Percentiles rank a stretch among this genome's conserved stretches.
These are phyloP conservation scores for Leptinotarsa peninsularis DNA, from an alignment of 2,888 invertebrate genomes.

Conservation along the genomic window DNA sequence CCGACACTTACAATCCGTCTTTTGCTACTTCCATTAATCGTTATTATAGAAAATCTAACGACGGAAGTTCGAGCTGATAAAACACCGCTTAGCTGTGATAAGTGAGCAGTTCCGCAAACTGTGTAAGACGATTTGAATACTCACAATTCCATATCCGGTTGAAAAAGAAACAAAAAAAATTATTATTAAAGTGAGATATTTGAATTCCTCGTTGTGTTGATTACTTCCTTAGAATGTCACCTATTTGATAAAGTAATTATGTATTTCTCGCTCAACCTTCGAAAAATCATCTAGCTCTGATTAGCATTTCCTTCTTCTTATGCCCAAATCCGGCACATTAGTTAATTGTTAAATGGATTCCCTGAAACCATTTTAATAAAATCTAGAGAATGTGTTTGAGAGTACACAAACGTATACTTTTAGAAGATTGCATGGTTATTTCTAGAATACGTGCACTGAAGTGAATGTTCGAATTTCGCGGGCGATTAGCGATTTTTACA, in stretches of 20 bases:
- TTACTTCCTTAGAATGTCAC: slow-evolving; percentile 1
- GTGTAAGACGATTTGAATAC: not conserved
- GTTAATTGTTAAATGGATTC: not conserved
- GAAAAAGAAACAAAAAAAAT: not conserved
- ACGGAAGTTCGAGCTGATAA: too few species aligned
- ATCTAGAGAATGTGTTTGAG: not conserved
- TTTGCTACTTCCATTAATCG: too few species aligned
- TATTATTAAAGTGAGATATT: not conserved
- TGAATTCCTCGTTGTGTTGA: not conserved
- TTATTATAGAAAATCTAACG: too few species aligned
- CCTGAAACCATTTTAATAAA: not conserved
- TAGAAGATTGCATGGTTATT: too few species aligned
- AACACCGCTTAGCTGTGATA: not conserved
- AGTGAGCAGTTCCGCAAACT: not conserved
- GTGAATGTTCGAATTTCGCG: too few species aligned
- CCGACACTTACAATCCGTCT: too few species aligned
- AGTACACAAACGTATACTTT: too few species aligned
- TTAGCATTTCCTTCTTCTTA: slow-evolving; percentile 1
- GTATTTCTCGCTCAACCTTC: not conserved
- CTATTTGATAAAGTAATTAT: not conserved
- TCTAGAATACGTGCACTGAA: too few species aligned
- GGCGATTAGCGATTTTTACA: too few species aligned
- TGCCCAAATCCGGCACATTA: not conserved
- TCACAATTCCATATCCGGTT: not conserved
- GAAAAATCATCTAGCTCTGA: not conserved